Conservation (phyloP, 2,797 vertebrate species). For the Xiphophorus birchmanni region DNA sequence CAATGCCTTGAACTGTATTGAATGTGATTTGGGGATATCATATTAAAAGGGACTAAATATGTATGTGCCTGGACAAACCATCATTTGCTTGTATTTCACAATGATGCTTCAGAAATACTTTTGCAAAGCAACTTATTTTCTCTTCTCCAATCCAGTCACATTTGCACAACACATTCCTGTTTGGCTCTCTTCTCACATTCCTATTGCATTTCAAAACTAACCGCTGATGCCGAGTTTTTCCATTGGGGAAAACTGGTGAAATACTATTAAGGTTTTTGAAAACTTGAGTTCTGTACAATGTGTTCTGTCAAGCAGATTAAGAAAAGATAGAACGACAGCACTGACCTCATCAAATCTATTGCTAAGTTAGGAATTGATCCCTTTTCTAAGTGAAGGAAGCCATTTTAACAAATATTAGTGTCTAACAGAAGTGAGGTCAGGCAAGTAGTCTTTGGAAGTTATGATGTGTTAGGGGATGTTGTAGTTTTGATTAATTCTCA, state of each 20-base stretch:
- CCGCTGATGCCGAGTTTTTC: slow-evolving; percentile 49
- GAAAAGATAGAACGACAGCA: slow-evolving; percentile 6
- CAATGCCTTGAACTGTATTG: neutral
- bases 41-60: neutral
- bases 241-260: slow-evolving; percentile 42
- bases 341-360: neutral
- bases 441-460: slow-evolving; percentile 14
- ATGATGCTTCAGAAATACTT: neutral
- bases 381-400: slow-evolving; percentile 15
- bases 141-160: slow-evolving; percentile 34
- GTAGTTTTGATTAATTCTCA: slow-evolving; percentile 17
- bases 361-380: neutral
- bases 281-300: slow-evolving; percentile 50
- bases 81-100: neutral
- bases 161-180: slow-evolving; percentile 56
- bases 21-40: neutral
- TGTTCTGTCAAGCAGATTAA: slow-evolving; percentile 22
- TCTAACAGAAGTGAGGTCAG: slow-evolving; percentile 38
- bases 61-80: neutral
- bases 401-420: slow-evolving; percentile 36
- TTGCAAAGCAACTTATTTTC: slow-evolving; percentile 8
- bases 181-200: slow-evolving; percentile 61
- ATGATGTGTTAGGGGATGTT: slow-evolving; percentile 24
- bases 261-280: slow-evolving; percentile 58
- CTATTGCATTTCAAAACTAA: slow-evolving; percentile 60